Evolutionary conservation across 92 coral and sea anemone species (phyloP).

Genomic region (Ricordea florida): DNA sequence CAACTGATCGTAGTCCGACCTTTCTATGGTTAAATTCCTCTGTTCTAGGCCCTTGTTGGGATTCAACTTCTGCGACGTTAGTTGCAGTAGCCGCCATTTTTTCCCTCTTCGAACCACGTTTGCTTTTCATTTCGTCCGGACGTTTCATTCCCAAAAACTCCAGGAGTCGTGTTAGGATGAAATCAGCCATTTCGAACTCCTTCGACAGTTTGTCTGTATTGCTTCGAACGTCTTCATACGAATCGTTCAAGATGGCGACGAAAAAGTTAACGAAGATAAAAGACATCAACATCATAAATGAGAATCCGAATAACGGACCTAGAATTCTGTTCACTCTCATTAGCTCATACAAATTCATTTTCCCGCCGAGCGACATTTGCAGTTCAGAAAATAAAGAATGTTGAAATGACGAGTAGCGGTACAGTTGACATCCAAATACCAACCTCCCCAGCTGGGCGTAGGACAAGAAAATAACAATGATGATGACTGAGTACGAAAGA

Average conservation of each 20-base stretch:
- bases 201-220: slow-evolving; percentile 46
- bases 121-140: neutral
- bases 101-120: too few species aligned
- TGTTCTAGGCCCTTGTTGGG: too few species aligned
- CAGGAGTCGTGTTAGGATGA: slow-evolving; percentile 49
- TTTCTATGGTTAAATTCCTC: too few species aligned
- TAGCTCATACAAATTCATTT: slow-evolving; percentile 37
- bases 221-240: slow-evolving; percentile 53
- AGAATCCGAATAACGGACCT: slow-evolving; percentile 66
- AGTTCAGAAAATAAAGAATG: slow-evolving; percentile 54
- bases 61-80: too few species aligned
- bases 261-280: slow-evolving; percentile 76
- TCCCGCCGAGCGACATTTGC: slow-evolving; percentile 63
- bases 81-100: too few species aligned
- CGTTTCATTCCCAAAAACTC: slow-evolving; percentile 29
- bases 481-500: slow-evolving; percentile 52
- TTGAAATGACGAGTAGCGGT: slow-evolving; percentile 43
- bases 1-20: too few species aligned
- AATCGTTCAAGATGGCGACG: slow-evolving; percentile 69
- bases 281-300: slow-evolving; percentile 47
- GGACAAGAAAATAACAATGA: slow-evolving; percentile 46
- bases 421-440: slow-evolving; percentile 49
- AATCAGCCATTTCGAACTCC: slow-evolving; percentile 75
- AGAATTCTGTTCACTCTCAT: slow-evolving; percentile 28
- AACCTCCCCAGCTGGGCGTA: slow-evolving; percentile 52